These are phyloP conservation scores for Microctenopoma stevenorrisi DNA, from an alignment of 2,797 vertebrate species.

Conservation along the genomic window DNA sequence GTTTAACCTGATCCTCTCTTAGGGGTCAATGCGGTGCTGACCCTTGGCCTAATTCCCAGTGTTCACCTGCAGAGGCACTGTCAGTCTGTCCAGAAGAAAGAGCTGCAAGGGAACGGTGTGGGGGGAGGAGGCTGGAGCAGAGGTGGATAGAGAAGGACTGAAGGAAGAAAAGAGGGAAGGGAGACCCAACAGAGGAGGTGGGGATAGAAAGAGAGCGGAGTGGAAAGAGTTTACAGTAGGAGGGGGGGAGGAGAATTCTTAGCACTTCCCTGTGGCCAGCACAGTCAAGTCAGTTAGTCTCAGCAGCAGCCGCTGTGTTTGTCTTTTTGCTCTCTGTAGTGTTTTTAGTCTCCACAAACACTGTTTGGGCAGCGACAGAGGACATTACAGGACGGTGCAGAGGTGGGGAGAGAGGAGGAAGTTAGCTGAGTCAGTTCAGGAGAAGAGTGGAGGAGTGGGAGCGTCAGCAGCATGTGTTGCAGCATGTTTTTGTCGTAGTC, in stretches of 20 bases:
- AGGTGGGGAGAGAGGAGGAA: slow-evolving; percentile 49
- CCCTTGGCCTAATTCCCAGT: slow-evolving; percentile 76
- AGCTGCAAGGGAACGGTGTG: slow-evolving; percentile 22
- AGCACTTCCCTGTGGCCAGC: slow-evolving; percentile 65
- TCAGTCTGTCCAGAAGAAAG: slow-evolving; percentile 42
- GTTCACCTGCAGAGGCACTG: slow-evolving; percentile 79
- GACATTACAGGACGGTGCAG: slow-evolving; percentile 44
- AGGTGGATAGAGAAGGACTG: slow-evolving; percentile 48
- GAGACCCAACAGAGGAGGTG: slow-evolving; percentile 42
- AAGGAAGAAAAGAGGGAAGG: slow-evolving; percentile 47
- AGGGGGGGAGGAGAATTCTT: slow-evolving; percentile 62
- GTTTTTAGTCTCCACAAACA: slow-evolving; percentile 49
- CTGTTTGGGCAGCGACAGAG: slow-evolving; percentile 36
- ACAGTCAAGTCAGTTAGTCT: slow-evolving; percentile 57
- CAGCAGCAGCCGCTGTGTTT: slow-evolving; percentile 44
- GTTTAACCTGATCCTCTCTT: slow-evolving; percentile 58
- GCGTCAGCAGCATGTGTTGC: slow-evolving; percentile 81
- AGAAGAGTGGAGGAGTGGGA: slow-evolving; percentile 55
- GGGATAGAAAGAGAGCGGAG: slow-evolving; percentile 41
- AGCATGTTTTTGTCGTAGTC: slow-evolving; percentile 72
- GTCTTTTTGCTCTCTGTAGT: slow-evolving; percentile 47
- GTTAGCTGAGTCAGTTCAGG: slow-evolving; percentile 75
- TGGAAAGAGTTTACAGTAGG: slow-evolving; percentile 56
- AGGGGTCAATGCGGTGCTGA: slow-evolving; percentile 60
- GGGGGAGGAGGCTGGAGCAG: slow-evolving; percentile 18